Conservation (phyloP, 1,140 invertebrate species). For the Temnothorax curvispinosus region DNA sequence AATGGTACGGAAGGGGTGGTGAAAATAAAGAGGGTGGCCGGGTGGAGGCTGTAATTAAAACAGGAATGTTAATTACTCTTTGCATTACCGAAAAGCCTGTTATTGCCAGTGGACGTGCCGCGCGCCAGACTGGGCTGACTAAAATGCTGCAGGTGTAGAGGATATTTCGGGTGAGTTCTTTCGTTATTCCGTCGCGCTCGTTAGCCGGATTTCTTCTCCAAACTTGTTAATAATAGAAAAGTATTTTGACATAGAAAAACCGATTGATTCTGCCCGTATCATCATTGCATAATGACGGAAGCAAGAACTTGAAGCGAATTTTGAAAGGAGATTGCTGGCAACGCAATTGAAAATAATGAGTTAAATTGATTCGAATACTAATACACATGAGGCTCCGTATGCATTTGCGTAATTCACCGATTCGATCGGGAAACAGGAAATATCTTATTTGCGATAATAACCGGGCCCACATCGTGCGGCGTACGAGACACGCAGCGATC, state of each 20-base stretch:
- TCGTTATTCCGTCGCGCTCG: slow-evolving; percentile 31
- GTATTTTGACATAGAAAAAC: not conserved
- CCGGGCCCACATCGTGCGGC: slow-evolving; percentile 1
- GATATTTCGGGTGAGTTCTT: slow-evolving; percentile 31
- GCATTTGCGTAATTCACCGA: slow-evolving; percentile 23
- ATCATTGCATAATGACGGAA: slow-evolving; percentile 38
- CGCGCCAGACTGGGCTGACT: slow-evolving; percentile 29
- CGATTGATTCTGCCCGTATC: not conserved
- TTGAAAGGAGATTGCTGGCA: not conserved
- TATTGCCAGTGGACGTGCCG: slow-evolving; percentile 75
- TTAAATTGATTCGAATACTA: slow-evolving; percentile 38
- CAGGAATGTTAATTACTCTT: slow-evolving; percentile 86
- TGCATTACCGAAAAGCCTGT: slow-evolving; percentile 84
- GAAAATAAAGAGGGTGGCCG: slow-evolving; percentile 80
- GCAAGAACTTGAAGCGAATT: not conserved
- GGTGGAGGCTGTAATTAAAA: slow-evolving; percentile 83
- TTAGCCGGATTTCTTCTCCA: slow-evolving; percentile 29
- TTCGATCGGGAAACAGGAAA: slow-evolving; percentile 49
- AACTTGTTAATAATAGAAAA: not conserved
- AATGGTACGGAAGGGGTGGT: slow-evolving; percentile 77
- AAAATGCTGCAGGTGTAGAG: slow-evolving; percentile 45
- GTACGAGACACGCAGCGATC: slow-evolving; percentile 15
- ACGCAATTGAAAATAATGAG: slow-evolving; percentile 29
- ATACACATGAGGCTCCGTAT: slow-evolving; percentile 14
- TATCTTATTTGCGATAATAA: slow-evolving; percentile 61